Percentiles rank a stretch among this genome's conserved stretches.
These are phyloP conservation scores for Canis aureus DNA, from an alignment of 2,113 vertebrate species.

Conservation along the genomic window DNA sequence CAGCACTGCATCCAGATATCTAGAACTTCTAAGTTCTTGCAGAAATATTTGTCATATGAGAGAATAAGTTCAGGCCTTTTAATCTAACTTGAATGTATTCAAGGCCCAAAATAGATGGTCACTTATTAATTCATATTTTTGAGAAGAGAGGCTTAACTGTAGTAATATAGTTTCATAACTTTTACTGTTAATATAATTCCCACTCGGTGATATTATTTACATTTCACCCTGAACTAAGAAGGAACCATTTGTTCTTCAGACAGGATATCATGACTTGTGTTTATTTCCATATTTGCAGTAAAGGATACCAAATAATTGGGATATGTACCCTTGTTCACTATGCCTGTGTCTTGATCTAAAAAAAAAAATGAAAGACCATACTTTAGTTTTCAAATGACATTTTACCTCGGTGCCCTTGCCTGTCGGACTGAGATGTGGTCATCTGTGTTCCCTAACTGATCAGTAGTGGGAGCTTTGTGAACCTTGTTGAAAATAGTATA, in stretches of 20 bases:
- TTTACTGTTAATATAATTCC: conserved; percentile 69
- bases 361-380: background rate
- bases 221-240: conserved; percentile 64
- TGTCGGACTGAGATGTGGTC: background rate
- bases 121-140: conserved; percentile 39
- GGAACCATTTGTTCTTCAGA: conserved; percentile 81
- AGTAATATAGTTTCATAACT: conserved; percentile 53
- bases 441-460: background rate
- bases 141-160: conserved; percentile 31
- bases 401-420: background rate
- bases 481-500: background rate
- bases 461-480: background rate
- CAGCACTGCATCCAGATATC: background rate
- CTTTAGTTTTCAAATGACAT: conserved; percentile 14
- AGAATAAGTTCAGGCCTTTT: background rate
- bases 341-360: background rate
- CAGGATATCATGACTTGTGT: conserved; percentile 76
- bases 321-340: background rate
- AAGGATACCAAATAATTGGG: background rate
- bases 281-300: conserved; percentile 53
- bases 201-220: conserved; percentile 71
- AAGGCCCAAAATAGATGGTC: background rate
- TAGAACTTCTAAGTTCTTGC: background rate
- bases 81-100: background rate
- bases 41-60: background rate